These are phyloP conservation scores for Corythornis madagascariensis DNA, from an alignment of 2,113 vertebrate species.

Conservation along the genomic window DNA sequence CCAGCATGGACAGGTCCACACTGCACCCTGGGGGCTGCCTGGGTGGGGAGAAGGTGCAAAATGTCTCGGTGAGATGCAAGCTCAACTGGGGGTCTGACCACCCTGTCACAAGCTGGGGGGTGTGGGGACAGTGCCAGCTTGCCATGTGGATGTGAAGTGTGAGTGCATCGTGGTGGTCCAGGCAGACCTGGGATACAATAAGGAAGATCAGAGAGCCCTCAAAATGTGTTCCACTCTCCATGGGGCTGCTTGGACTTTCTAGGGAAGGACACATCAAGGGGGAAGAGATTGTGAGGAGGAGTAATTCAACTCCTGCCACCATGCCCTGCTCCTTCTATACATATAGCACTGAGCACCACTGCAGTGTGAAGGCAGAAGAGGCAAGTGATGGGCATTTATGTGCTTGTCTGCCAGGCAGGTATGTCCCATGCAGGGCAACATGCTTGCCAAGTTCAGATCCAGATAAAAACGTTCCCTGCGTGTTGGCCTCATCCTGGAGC, in stretches of 20 bases:
- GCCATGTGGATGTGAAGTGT: neutral
- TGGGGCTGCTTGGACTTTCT: neutral
- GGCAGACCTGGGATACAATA: neutral
- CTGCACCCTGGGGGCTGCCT: neutral
- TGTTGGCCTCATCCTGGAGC: neutral
- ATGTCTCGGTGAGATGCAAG: conserved; percentile 16
- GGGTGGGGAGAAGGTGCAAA: conserved; percentile 12
- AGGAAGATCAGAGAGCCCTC: neutral
- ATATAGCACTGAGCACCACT: neutral
- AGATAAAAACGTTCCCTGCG: neutral
- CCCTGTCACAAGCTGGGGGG: neutral
- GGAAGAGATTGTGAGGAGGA: neutral
- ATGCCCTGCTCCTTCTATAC: neutral
- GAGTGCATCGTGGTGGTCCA: neutral
- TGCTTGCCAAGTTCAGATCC: neutral
- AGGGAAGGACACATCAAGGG: neutral
- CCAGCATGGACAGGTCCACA: neutral
- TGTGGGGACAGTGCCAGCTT: neutral
- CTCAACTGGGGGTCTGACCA: neutral
- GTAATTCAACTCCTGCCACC: neutral
- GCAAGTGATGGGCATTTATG: neutral
- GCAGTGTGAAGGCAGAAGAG: neutral
- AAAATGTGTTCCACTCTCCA: neutral
- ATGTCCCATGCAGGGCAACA: neutral
- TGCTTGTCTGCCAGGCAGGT: neutral